Conservation (phyloP, 1,140 invertebrate genomes). For the Probaryconus sp. region DNA sequence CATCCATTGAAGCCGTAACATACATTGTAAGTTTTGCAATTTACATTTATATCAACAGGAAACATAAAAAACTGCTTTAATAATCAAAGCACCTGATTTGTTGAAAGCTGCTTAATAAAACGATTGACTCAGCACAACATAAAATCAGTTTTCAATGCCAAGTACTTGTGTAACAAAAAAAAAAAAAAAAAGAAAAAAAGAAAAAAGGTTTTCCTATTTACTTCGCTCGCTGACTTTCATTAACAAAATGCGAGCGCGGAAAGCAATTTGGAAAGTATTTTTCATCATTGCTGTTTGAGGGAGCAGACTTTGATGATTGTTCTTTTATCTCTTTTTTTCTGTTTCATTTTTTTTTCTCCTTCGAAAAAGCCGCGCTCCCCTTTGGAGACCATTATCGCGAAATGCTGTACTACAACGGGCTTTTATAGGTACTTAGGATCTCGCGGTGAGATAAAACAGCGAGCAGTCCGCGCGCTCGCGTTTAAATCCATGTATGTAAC, state of each 20-base stretch:
- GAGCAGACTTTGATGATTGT: constrained; percentile 43
- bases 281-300: constrained; percentile 25
- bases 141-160: too few relatives aligned
- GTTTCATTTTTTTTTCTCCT: constrained; percentile 1
- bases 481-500: constrained; percentile 60
- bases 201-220: too few relatives aligned
- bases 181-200: too few relatives aligned
- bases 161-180: too few relatives aligned
- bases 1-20: too few relatives aligned
- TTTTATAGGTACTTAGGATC: constrained; percentile 58
- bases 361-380: constrained; percentile 24
- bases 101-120: too few relatives aligned
- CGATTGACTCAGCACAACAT: too few relatives aligned
- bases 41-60: too few relatives aligned
- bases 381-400: constrained; percentile 50
- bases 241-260: constrained; percentile 4
- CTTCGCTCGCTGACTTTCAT: too few relatives aligned
- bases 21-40: too few relatives aligned
- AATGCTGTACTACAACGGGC: constrained; percentile 50
- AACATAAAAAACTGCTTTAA: too few relatives aligned
- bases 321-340: constrained; percentile 30
- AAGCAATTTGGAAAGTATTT: constrained; percentile 23
- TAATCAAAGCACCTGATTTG: too few relatives aligned
- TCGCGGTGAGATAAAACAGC: constrained; percentile 55
- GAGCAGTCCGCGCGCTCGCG: constrained; percentile 39